Percentiles rank a stretch among this genome's conserved stretches.
Conservation (phyloP, 2,888 invertebrate species). For the Aromia moschata region DNA sequence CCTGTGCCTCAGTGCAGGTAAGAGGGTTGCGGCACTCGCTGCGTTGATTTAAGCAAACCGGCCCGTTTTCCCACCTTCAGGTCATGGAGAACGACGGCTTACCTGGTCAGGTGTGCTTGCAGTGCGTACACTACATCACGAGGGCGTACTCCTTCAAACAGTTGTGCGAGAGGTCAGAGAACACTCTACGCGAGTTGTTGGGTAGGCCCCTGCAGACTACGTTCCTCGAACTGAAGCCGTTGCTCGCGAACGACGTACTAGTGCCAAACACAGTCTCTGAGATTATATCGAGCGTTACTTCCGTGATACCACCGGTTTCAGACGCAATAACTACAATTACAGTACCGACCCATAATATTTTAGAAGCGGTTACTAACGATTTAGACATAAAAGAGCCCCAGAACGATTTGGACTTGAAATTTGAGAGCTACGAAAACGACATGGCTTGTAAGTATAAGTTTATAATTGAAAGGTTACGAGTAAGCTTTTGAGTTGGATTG, state of each 20-base stretch:
- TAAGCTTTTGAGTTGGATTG: too few relatives aligned
- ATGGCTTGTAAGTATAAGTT: slow-evolving; percentile 13
- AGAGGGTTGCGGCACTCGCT: neutral
- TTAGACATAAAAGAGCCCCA: slow-evolving; percentile 20
- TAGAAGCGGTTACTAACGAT: neutral
- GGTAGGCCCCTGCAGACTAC: slow-evolving; percentile 42
- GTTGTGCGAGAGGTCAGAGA: slow-evolving; percentile 59
- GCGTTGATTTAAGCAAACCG: neutral
- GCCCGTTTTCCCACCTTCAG: slow-evolving; percentile 40
- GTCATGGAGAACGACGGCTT: slow-evolving; percentile 58
- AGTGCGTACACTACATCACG: slow-evolving; percentile 59
- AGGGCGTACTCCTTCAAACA: slow-evolving; percentile 59
- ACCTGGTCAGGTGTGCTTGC: slow-evolving; percentile 58
- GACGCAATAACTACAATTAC: slow-evolving; percentile 7
- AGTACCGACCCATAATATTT: slow-evolving; percentile 7
- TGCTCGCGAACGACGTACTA: slow-evolving; percentile 33
- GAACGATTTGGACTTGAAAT: slow-evolving; percentile 23
- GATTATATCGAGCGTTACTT: slow-evolving; percentile 23
- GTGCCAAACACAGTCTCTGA: slow-evolving; percentile 12
- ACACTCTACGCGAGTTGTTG: slow-evolving; percentile 54
- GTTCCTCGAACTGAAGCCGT: slow-evolving; percentile 46
- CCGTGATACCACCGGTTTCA: slow-evolving; percentile 24
- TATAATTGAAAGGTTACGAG: too few relatives aligned
- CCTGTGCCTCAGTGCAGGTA: slow-evolving; percentile 59
- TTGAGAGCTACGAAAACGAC: slow-evolving; percentile 21